These are phyloP conservation scores for Hypolimnas misippus DNA, from an alignment of 2,888 invertebrate genomes.

Conservation along the genomic window DNA sequence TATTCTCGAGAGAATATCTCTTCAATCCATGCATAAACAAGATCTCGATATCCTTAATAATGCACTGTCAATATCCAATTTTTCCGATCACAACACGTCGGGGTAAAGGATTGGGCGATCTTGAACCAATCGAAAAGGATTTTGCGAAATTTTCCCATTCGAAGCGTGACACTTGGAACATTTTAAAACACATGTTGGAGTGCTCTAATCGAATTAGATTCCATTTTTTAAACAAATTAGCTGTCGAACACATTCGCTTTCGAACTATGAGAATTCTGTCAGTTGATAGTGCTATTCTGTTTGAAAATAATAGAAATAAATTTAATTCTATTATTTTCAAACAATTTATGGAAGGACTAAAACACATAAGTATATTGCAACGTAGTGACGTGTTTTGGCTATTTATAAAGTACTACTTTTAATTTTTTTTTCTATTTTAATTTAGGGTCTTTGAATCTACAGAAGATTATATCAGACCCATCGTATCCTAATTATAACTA, in stretches of 20 bases:
- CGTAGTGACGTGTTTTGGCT: too few relatives aligned
- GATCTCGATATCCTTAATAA: background rate
- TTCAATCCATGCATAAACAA: conserved; percentile 6
- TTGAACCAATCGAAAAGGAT: conserved; percentile 14
- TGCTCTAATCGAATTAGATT: background rate
- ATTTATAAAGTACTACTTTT: too few relatives aligned
- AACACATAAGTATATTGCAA: too few relatives aligned
- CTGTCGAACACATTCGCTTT: background rate
- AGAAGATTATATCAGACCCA: too few relatives aligned
- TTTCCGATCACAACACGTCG: conserved; percentile 26
- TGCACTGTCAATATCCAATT: conserved; percentile 28
- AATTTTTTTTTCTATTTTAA: too few relatives aligned
- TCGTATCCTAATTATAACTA: too few relatives aligned
- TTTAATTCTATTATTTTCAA: too few relatives aligned
- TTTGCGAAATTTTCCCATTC: background rate
- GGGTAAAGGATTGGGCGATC: conserved; percentile 30
- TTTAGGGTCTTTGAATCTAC: too few relatives aligned
- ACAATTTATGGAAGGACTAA: too few relatives aligned
- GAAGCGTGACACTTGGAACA: background rate
- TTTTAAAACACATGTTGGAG: background rate
- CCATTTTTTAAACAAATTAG: background rate
- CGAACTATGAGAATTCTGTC: too few relatives aligned
- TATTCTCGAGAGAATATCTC: background rate
- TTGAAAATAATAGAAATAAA: too few relatives aligned
- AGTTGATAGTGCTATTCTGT: too few relatives aligned